These are phyloP conservation scores for Chrysomela aeneicollis DNA, from an alignment of 2,888 invertebrate genomes.

Conservation along the genomic window DNA sequence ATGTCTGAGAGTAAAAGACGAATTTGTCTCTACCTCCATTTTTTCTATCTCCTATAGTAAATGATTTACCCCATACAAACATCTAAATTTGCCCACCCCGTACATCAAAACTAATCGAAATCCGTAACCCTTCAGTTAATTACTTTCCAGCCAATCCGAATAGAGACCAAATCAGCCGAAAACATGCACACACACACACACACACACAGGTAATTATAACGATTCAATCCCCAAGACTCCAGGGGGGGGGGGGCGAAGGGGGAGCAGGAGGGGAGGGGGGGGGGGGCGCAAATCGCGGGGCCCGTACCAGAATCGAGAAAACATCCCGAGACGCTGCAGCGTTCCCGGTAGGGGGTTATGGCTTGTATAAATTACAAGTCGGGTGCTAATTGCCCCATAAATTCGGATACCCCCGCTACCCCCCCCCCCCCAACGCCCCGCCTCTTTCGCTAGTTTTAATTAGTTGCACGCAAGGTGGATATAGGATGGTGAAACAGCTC, in stretches of 20 bases:
- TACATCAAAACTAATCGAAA: neutral
- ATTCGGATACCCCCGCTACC: conserved; percentile 44
- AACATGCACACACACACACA: conserved; percentile 12
- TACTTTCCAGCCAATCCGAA: neutral
- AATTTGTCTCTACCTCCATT: too few species aligned
- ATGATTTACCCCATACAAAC: too few species aligned
- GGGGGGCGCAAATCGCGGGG: conserved; percentile 17
- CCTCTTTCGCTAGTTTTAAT: conserved; percentile 54
- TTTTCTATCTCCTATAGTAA: too few species aligned
- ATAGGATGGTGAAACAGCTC: too few species aligned
- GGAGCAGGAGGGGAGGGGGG: conserved; percentile 22
- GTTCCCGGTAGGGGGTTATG: conserved; percentile 49
- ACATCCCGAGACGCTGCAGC: conserved; percentile 40
- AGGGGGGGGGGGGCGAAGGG: conserved; percentile 22
- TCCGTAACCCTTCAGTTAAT: neutral
- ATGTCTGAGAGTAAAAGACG: too few species aligned
- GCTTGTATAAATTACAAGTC: conserved; percentile 54
- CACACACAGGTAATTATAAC: conserved; percentile 47
- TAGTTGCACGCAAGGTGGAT: conserved; percentile 51
- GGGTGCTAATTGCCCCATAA: conserved; percentile 55
- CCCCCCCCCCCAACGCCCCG: conserved; percentile 39
- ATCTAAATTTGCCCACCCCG: too few species aligned
- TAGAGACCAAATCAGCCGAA: neutral
- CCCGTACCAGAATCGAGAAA: conserved; percentile 23
- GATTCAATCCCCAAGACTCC: conserved; percentile 47